phyloP scores from a whole-genome alignment of 2,888 invertebrate species.

The Azorinus chamasolen region DNA sequence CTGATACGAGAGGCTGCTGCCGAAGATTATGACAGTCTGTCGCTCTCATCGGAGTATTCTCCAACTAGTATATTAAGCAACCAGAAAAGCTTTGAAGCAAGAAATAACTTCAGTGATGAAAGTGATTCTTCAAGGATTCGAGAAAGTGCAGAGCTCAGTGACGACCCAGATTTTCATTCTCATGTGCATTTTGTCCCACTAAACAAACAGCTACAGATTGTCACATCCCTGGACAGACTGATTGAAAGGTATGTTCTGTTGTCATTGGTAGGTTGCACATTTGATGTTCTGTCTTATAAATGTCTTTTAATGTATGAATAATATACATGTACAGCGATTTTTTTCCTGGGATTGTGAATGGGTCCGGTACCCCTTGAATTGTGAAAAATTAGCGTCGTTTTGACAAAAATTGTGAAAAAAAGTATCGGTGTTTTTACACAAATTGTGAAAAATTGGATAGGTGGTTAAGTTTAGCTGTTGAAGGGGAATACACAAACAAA shows the following conservation, averaged over 20 bases:
- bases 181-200: constrained; percentile 73
- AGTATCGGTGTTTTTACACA: no score
- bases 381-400: no score
- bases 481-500: no score
- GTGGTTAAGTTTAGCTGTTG: no score
- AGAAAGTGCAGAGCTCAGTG: constrained; percentile 74
- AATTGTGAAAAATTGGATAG: no score
- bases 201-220: constrained; percentile 79
- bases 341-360: no score
- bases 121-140: constrained; percentile 67
- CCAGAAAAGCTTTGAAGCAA: constrained; percentile 64
- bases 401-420: no score
- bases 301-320: no score
- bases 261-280: no score
- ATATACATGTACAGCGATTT: no score
- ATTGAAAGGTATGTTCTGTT: constrained; percentile 47
- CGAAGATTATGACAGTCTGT: constrained; percentile 70
- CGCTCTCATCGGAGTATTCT: constrained; percentile 77
- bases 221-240: constrained; percentile 78
- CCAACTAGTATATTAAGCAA: constrained; percentile 72
- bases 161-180: constrained; percentile 72
- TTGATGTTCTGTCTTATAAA: no score
- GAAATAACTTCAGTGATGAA: constrained; percentile 78
- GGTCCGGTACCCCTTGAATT: no score
- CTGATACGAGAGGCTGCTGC: constrained; percentile 60